Evolutionary conservation across 2,113 vertebrate genomes (phyloP).

Genomic region (Paratilapia polleni): DNA sequence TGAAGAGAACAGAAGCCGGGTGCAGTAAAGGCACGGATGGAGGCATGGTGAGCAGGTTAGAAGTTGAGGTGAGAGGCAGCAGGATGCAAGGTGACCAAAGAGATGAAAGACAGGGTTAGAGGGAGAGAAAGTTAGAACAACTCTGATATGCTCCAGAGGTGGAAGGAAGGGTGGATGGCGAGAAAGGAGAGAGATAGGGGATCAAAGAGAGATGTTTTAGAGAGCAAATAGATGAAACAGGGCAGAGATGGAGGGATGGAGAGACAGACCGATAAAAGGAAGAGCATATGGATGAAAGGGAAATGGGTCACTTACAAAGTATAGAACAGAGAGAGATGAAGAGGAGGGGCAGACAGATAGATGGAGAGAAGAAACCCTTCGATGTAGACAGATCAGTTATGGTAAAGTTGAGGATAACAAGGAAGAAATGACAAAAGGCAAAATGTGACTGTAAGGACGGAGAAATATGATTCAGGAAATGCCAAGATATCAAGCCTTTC

Average conservation of each 20-base stretch:
- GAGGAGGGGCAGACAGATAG: neutral
- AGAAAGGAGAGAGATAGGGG: neutral
- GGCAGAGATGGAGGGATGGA: conserved; percentile 2
- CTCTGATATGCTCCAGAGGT: conserved; percentile 21
- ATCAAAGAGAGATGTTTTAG: conserved; percentile 9
- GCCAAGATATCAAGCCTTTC: neutral
- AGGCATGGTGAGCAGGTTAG: conserved; percentile 51
- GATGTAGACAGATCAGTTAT: neutral
- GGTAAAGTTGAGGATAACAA: neutral
- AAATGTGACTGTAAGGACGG: neutral
- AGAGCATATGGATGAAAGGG: neutral
- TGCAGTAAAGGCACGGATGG: conserved; percentile 33
- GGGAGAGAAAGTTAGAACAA: conserved; percentile 34
- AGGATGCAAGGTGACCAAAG: conserved; percentile 51
- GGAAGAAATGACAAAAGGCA: neutral
- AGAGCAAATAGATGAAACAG: conserved; percentile 16
- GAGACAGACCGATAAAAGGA: conserved; percentile 8
- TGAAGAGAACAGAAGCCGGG: conserved; percentile 35
- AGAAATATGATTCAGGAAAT: neutral
- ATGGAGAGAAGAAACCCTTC: neutral
- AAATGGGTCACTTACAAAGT: neutral
- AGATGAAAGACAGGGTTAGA: conserved; percentile 54
- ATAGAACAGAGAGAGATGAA: neutral
- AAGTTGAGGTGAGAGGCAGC: conserved; percentile 63
- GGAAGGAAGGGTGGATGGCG: conserved; percentile 1